Evolutionary conservation across 2,888 invertebrate genomes (phyloP).

Genomic region (Agriopis marginaria): DNA sequence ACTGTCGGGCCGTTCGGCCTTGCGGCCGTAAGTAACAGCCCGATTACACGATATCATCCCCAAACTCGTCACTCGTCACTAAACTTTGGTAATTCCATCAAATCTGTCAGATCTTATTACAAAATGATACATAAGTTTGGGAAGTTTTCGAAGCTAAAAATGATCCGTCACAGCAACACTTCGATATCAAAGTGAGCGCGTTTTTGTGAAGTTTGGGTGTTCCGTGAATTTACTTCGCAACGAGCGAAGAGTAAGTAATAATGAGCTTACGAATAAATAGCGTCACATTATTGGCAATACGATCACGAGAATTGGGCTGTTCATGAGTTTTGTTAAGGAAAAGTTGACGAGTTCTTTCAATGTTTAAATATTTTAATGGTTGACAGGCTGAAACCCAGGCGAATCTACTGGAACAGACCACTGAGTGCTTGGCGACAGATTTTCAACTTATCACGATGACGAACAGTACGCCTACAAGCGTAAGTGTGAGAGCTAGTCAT

Average conservation of each 20-base stretch:
- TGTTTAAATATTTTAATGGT: too few species aligned
- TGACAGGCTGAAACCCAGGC: too few species aligned
- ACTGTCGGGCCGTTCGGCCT: not conserved
- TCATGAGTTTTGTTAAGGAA: too few species aligned
- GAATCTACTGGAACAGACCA: too few species aligned
- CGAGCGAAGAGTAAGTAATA: not conserved
- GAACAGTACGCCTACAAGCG: too few species aligned
- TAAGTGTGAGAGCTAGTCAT: too few species aligned
- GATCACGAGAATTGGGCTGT: too few species aligned
- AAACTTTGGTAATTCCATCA: conserved; percentile 18
- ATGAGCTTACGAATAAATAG: not conserved
- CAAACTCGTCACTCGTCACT: conserved; percentile 10
- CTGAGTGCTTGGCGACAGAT: too few species aligned
- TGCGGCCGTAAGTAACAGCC: not conserved
- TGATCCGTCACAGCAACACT: conserved; percentile 18
- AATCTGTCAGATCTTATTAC: conserved; percentile 25
- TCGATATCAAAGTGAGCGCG: conserved; percentile 18
- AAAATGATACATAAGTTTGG: conserved; percentile 22
- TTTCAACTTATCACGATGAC: too few species aligned
- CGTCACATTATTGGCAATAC: too few species aligned
- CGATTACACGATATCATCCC: conserved; percentile 11
- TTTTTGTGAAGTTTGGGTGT: conserved; percentile 10
- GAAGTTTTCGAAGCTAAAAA: conserved; percentile 22
- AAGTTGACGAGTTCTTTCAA: too few species aligned
- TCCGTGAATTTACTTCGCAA: not conserved